Base-by-base conservation (phyloP, 2,888 invertebrate species). In the Torymus tubicola region DNA sequence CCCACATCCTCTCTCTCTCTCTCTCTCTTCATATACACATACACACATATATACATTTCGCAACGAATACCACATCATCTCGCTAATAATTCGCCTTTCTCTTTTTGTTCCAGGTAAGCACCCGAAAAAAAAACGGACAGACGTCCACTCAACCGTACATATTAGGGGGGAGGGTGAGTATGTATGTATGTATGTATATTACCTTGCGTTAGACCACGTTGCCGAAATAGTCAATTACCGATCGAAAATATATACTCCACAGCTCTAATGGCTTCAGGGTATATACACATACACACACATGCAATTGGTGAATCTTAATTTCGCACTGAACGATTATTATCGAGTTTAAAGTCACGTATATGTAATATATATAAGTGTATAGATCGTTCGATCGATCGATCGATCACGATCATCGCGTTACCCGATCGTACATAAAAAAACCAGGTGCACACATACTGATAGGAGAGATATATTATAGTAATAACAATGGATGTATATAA, bases 41-140 rank as follows among this genome's bases (percentile, higher is more conserved):
- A 21, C 21, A 21, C 21, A 21, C 21, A 18, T 18, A 69, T 31
- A 14, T n/a, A 53, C 13, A 24, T 73, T 73, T 73, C 64, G 42
- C 12, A 64, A 73, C 53, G 21, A 57, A 52, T 10, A 67, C 63
- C 63, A 42, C 42, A 42, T 42, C 42, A 42, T 42, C 42, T 42
- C 42, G 42, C 42, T 42, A 81, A 80, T 58, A 42, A 67, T 75
- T 69, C 60, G 71, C 70, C 67, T 63, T 83, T 31, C 53, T 83
- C 73, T 75, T 81, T 83, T 53, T 83, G 58, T 85, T 84, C 71
- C 84, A 85, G 85, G 85, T 85, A 80, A 85, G 85, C 18, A 11
- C 16, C 42, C 57, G 55, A 75, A 70, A 77, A 76, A 60, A 53
- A 55, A 42, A 18, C n/a, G 42, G 13, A 64, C 24, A 50, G n/a